Conservation (phyloP, 2,888 invertebrate species). For the Actias luna region DNA sequence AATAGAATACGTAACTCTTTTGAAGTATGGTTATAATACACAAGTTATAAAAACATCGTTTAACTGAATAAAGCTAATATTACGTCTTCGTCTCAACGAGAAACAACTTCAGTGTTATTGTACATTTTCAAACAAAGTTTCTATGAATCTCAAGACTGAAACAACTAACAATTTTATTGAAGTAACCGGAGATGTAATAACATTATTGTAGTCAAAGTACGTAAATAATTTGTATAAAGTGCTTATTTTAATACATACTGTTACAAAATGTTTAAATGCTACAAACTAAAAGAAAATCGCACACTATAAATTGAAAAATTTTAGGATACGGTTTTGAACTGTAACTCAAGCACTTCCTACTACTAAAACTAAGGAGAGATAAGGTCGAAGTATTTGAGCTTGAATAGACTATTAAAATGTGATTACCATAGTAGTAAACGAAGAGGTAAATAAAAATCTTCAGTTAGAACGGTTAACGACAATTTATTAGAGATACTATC, state of each 20-base stretch:
- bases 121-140: slow-evolving; percentile 2
- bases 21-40: not conserved
- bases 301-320: no score
- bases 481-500: not conserved
- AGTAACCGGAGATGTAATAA: not conserved
- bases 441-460: not conserved
- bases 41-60: not conserved
- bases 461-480: not conserved
- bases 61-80: not conserved
- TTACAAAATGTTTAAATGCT: no score
- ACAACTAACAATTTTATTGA: not conserved
- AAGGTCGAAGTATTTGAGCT: not conserved
- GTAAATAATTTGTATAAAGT: not conserved
- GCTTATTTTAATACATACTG: no score
- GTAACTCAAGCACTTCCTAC: not conserved
- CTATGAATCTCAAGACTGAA: slow-evolving; percentile 4
- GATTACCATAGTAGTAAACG: no score
- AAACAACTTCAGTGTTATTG: slow-evolving; percentile 1
- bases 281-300: no score
- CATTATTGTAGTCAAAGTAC: not conserved
- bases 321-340: not conserved
- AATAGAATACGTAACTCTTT: not conserved
- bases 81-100: not conserved
- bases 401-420: no score
- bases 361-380: not conserved